These are phyloP conservation scores for Epinephelus lanceolatus DNA, from an alignment of 2,113 vertebrate genomes.

Conservation along the genomic window DNA sequence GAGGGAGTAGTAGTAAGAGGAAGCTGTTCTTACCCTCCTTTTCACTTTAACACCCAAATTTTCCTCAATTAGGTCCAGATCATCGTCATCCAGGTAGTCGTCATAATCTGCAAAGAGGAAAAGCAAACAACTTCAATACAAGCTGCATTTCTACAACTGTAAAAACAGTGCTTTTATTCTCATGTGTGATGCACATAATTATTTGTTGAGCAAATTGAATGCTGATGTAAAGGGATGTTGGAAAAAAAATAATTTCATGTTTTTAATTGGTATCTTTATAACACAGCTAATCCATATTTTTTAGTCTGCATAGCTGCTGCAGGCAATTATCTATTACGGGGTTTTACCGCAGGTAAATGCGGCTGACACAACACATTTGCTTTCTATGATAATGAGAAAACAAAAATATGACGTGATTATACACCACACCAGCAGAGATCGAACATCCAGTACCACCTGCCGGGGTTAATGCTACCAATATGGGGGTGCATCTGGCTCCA, in stretches of 20 bases:
- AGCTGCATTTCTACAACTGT: neutral
- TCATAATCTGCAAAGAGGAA: constrained; percentile 87
- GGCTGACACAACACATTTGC: neutral
- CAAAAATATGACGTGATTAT: neutral
- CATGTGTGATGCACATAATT: neutral
- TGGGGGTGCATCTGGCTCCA: neutral
- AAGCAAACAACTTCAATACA: constrained; percentile 4
- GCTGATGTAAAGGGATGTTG: neutral
- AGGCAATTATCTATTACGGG: neutral
- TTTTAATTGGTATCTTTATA: neutral
- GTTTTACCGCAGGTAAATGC: neutral
- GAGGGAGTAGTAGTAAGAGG: neutral
- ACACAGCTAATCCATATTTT: neutral
- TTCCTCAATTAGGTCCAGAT: constrained; percentile 98
- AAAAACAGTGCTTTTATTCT: neutral
- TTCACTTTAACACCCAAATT: constrained; percentile 99
- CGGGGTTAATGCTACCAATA: neutral
- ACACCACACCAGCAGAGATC: neutral
- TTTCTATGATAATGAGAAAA: neutral
- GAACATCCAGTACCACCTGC: constrained; percentile 2
- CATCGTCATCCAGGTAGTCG: constrained; percentile 96
- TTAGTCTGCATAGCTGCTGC: neutral
- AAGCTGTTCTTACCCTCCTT: constrained; percentile 87
- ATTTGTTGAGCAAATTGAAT: constrained; percentile 2
- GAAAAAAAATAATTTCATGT: too few species aligned